Conservation (phyloP, 2,888 invertebrate species). For the Actias luna region DNA sequence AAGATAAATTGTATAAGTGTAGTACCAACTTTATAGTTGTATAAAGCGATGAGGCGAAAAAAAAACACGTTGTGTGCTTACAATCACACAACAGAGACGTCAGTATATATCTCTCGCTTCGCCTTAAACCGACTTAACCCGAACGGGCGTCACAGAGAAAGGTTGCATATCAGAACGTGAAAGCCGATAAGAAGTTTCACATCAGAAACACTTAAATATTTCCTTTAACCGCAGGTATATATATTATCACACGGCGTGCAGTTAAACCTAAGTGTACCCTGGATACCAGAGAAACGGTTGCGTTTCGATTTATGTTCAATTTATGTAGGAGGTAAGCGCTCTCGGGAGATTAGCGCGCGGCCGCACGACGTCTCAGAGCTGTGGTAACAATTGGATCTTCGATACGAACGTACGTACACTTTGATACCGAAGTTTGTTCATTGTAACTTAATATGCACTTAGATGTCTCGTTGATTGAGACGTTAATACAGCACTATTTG, state of each 20-base stretch:
- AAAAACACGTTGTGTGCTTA: too few relatives aligned
- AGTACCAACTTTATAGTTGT: too few relatives aligned
- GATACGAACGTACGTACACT: constrained; percentile 8
- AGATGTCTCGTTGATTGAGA: neutral
- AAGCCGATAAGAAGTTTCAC: too few relatives aligned
- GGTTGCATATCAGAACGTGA: too few relatives aligned
- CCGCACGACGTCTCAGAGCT: neutral
- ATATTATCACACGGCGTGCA: neutral
- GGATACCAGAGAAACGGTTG: neutral
- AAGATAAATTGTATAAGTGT: too few relatives aligned
- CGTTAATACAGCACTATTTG: neutral
- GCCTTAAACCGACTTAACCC: too few relatives aligned
- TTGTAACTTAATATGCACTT: neutral
- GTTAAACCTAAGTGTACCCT: neutral
- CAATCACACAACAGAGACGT: too few relatives aligned
- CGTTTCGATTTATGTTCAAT: constrained; percentile 6
- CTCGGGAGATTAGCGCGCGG: neutral
- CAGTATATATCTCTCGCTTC: too few relatives aligned
- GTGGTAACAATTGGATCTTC: neutral
- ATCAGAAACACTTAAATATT: neutral
- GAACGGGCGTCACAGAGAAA: too few relatives aligned
- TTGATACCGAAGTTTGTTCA: neutral
- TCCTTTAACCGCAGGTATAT: neutral
- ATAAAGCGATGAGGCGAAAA: too few relatives aligned
- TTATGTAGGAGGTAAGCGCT: neutral